Base-by-base conservation (phyloP, 2,888 invertebrate genomes). In the Drosophila macrospina region DNA sequence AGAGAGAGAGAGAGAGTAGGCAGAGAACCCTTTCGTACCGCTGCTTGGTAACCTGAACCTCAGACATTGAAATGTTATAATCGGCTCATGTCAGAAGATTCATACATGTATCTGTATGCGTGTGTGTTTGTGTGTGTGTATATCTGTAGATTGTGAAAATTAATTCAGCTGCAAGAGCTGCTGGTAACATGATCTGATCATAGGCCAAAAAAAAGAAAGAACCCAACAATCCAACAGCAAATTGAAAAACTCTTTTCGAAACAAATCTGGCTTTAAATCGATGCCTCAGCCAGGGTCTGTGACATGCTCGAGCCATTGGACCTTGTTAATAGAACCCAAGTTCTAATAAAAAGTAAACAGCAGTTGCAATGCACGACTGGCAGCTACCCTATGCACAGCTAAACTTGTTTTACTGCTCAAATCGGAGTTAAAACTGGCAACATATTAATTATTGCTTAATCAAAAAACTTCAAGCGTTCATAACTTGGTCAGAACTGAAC, bases 51-150 rank as follows among this genome's bases (percentile, higher is more conserved):
- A 91, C 87, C 85, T 76, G 90, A 91, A 54, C n/a, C 61, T 74
- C 83, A 90, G 88, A 90, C 90, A 84, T 86, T 80, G 81, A 91
- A 90, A 89, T 83, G 72, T 86, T 78, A 89, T 91, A 91, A 91
- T 91, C 91, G 91, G 91, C 91, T 91, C 91, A 91, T 91, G 91
- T 91, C 91, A 91, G 89, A 87, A 78, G 88, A 80, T 76, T 52
- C 74, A 54, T 62, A 32, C 39, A 61, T 55, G 45, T 16, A 15
- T 16, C 13, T 50, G 11, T 48, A n/a, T 32, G 5, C 15, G 2
- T 64, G 1, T 28, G 8, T 54, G 15, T 30, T 10, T 62, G 11
- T n/a, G 11, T 51, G 7, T 37, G 15, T 32, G 39, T 20, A 41
- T 59, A n/a, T 48, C 45, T 45, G 10, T 48, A 41, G 48, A 61